A percentile compares a stretch with the other conserved stretches of the same genome.
Conservation (phyloP, 2,113 vertebrate genomes). For the Melanocharis versteri region DNA sequence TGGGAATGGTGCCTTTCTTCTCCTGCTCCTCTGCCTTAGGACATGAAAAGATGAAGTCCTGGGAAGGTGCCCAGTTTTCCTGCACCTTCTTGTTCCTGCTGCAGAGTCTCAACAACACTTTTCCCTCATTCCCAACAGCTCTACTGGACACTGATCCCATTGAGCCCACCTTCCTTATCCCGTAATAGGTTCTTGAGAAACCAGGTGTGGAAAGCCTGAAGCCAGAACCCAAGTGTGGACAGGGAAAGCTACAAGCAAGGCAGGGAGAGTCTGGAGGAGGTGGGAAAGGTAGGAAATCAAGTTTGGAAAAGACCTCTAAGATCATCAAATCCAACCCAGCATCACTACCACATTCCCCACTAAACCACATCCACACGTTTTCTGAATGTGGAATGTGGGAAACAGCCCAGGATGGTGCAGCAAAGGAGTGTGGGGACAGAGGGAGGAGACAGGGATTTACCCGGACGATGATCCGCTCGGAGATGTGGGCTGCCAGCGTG, state of each 20-base stretch:
- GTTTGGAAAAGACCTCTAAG: neutral
- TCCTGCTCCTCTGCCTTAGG: neutral
- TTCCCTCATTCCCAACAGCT: neutral
- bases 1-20: neutral
- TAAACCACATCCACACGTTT: neutral
- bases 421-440: neutral
- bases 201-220: neutral
- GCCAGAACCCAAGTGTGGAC: neutral
- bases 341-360: neutral
- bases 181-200: neutral
- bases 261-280: neutral
- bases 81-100: neutral
- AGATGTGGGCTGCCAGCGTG: slow-evolving; percentile 92
- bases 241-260: neutral
- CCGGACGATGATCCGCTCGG: slow-evolving; percentile 98
- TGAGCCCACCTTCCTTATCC: neutral
- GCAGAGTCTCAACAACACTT: neutral
- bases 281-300: neutral
- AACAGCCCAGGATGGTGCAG: neutral
- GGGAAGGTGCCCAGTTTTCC: neutral
- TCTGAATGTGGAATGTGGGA: neutral
- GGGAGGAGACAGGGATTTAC: slow-evolving; percentile 68
- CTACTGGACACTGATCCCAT: neutral
- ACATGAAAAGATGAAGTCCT: neutral
- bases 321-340: neutral